These are phyloP conservation scores for Spilarctia lutea DNA, from an alignment of 2,888 invertebrate genomes.

Conservation along the genomic window DNA sequence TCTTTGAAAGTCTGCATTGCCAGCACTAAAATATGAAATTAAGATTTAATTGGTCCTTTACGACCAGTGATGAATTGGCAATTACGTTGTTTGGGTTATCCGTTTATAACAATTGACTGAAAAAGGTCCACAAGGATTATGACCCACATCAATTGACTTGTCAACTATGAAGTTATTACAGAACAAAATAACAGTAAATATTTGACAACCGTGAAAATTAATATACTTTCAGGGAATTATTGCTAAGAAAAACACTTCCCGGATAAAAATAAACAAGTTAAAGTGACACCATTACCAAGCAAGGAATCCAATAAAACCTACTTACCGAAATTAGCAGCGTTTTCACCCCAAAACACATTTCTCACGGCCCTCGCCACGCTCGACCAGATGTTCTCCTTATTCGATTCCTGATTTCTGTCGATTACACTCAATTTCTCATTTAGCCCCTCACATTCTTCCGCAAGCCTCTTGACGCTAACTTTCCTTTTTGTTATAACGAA, in stretches of 20 bases:
- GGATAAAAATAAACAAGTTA: constrained; percentile 42
- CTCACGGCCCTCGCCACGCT: constrained; percentile 77
- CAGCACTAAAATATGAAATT: background rate
- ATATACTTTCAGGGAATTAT: constrained; percentile 27
- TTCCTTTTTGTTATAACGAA: constrained; percentile 80
- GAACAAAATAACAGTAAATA: constrained; percentile 14
- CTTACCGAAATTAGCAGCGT: constrained; percentile 61
- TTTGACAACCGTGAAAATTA: constrained; percentile 20
- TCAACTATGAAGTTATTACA: constrained; percentile 21
- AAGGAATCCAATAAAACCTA: constrained; percentile 45
- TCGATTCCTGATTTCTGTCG: constrained; percentile 56
- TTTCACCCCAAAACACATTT: constrained; percentile 80
- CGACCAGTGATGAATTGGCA: constrained; percentile 16
- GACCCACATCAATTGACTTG: constrained; percentile 22
- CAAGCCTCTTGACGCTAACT: constrained; percentile 71
- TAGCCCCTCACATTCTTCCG: constrained; percentile 55
- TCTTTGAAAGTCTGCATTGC: too few relatives aligned
- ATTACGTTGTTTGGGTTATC: constrained; percentile 18
- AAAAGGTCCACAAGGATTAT: constrained; percentile 21
- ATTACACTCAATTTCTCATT: constrained; percentile 60
- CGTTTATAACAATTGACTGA: constrained; percentile 22
- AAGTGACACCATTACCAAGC: constrained; percentile 28
- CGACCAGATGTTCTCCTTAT: constrained; percentile 81
- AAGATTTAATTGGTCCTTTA: background rate
- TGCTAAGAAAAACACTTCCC: constrained; percentile 20